A percentile compares a stretch with the other conserved stretches of the same genome.
Evolutionary conservation across 1,140 invertebrate genomes (phyloP).

Genomic region (Caenorhabditis brenneri): DNA sequence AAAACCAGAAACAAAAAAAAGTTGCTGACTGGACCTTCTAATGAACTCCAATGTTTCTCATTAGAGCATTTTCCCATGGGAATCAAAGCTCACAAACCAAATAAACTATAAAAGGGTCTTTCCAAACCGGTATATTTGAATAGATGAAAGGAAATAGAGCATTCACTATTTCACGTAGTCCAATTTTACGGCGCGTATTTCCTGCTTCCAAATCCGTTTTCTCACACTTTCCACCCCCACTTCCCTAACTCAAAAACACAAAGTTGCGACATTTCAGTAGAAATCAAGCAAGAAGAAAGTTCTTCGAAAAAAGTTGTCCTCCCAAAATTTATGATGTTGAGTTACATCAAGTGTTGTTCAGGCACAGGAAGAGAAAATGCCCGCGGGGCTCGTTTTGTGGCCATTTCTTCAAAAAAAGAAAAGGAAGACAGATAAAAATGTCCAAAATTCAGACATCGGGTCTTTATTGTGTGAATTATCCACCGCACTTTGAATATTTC

Average conservation of each 20-base stretch:
- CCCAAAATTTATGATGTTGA: conserved; percentile 32
- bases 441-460: conserved; percentile 8
- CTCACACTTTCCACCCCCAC: not conserved
- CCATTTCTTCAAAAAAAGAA: conserved; percentile 6
- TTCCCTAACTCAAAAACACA: not conserved
- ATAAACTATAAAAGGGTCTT: too few relatives aligned
- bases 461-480: conserved; percentile 3
- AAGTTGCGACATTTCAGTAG: not conserved
- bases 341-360: conserved; percentile 8
- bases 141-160: too few relatives aligned
- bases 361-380: not conserved
- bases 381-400: conserved; percentile 31
- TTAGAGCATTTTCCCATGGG: too few relatives aligned
- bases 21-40: too few relatives aligned
- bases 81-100: too few relatives aligned
- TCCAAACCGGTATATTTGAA: too few relatives aligned
- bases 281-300: not conserved
- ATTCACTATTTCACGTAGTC: too few relatives aligned
- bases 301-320: conserved; percentile 17
- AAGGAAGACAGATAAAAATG: not conserved
- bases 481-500: not conserved
- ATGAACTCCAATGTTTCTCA: too few relatives aligned
- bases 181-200: not conserved
- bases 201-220: not conserved
- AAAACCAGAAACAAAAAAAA: not conserved